phyloP scores from a whole-genome alignment of 2,888 invertebrate genomes.

The Synanthedon myopaeformis region DNA sequence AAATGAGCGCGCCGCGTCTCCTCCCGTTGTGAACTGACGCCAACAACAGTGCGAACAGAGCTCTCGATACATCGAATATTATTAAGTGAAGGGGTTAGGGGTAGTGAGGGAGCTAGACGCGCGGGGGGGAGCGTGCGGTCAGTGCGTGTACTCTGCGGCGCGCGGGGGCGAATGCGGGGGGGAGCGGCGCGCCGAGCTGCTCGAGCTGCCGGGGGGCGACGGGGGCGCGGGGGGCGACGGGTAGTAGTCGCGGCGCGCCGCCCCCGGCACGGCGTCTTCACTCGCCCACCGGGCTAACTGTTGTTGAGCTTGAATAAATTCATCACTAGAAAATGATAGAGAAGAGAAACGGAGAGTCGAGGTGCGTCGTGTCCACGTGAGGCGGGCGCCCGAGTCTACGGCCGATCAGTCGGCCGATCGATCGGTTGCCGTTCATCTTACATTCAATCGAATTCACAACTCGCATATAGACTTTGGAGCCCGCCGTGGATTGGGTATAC shows the following conservation, averaged over 20 bases:
- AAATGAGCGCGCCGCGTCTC: too few relatives aligned
- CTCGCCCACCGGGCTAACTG: constrained; percentile 95
- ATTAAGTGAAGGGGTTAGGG: constrained; percentile 42
- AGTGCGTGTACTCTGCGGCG: constrained; percentile 37
- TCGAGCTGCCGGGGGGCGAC: constrained; percentile 44
- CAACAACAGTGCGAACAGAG: constrained; percentile 31
- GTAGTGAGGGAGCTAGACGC: constrained; percentile 55
- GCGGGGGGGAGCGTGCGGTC: constrained; percentile 53
- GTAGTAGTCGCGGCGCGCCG: constrained; percentile 50
- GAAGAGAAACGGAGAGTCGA: constrained; percentile 78
- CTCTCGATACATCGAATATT: constrained; percentile 26
- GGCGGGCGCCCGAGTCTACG: constrained; percentile 12
- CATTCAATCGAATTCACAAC: neutral
- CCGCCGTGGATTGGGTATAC: constrained; percentile 14
- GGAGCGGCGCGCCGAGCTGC: constrained; percentile 20
- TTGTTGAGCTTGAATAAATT: constrained; percentile 97
- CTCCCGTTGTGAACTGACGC: too few relatives aligned
- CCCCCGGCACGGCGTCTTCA: constrained; percentile 78
- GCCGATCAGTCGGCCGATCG: too few relatives aligned
- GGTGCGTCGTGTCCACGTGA: constrained; percentile 24
- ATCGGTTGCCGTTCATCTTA: neutral
- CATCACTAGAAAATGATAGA: constrained; percentile 94
- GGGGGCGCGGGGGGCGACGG: constrained; percentile 52
- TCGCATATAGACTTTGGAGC: constrained; percentile 14
- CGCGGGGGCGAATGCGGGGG: constrained; percentile 22